Evolutionary conservation across 2,113 vertebrate species (phyloP).

Genomic region (Ahaetulla prasina): DNA sequence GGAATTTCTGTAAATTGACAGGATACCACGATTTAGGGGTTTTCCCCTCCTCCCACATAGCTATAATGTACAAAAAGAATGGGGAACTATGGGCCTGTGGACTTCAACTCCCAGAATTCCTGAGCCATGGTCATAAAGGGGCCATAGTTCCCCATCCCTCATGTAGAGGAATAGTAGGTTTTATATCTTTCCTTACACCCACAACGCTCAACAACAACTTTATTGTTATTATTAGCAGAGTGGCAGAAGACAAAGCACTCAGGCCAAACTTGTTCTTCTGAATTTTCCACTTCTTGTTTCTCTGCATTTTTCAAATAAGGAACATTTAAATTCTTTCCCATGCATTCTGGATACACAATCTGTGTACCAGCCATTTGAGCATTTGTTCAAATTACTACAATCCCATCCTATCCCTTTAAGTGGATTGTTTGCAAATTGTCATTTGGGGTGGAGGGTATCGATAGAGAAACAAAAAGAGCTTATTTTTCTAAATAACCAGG

Average conservation of each 20-base stretch:
- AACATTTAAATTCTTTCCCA: background rate
- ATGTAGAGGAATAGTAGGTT: background rate
- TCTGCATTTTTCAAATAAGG: background rate
- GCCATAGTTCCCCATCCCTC: background rate
- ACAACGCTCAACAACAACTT: background rate
- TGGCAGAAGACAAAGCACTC: rapidly evolving
- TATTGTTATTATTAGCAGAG: background rate
- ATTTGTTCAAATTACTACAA: background rate
- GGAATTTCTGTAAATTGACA: background rate
- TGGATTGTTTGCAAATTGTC: background rate
- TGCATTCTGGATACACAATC: background rate
- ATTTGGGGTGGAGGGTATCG: background rate
- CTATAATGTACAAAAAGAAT: background rate
- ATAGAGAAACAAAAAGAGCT: background rate
- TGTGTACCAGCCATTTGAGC: background rate
- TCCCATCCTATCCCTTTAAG: background rate
- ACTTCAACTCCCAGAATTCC: background rate
- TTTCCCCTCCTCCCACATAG: background rate
- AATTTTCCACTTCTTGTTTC: background rate
- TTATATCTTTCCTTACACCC: background rate
- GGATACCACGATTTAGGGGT: background rate
- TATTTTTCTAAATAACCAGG: background rate
- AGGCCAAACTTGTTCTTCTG: background rate
- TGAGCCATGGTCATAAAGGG: background rate
- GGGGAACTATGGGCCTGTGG: background rate